Conservation (phyloP, 2,797 vertebrate species). For the Coregonus sp. region DNA sequence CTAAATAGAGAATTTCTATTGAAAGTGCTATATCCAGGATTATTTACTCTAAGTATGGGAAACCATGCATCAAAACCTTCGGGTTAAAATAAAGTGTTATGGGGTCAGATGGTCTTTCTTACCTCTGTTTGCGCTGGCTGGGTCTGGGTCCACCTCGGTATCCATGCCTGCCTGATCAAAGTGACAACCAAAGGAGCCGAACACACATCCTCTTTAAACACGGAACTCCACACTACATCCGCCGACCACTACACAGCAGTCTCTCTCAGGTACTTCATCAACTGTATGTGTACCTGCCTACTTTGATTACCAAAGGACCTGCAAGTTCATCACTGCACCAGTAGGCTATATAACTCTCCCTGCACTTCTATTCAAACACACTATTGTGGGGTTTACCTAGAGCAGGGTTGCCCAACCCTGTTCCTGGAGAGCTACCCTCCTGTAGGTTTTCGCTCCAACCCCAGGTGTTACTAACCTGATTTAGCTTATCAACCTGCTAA, state of each 20-base stretch:
- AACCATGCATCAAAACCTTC: too few species aligned
- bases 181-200: not conserved
- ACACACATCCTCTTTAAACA: not conserved
- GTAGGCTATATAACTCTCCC: too few species aligned
- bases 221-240: not conserved
- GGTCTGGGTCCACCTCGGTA: not conserved
- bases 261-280: not conserved
- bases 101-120: not conserved
- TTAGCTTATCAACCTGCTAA: too few species aligned
- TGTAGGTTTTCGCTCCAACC: too few species aligned
- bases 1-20: too few species aligned
- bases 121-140: not conserved
- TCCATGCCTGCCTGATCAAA: not conserved
- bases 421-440: too few species aligned
- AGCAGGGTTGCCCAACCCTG: too few species aligned
- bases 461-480: too few species aligned
- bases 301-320: not conserved
- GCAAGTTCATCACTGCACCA: not conserved
- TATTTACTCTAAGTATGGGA: too few species aligned
- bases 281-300: not conserved
- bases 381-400: not conserved
- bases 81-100: too few species aligned
- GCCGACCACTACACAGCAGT: not conserved
- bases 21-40: too few species aligned
- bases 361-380: too few species aligned